Conservation (phyloP, 2,888 invertebrate species). For the Orthosia incerta region DNA sequence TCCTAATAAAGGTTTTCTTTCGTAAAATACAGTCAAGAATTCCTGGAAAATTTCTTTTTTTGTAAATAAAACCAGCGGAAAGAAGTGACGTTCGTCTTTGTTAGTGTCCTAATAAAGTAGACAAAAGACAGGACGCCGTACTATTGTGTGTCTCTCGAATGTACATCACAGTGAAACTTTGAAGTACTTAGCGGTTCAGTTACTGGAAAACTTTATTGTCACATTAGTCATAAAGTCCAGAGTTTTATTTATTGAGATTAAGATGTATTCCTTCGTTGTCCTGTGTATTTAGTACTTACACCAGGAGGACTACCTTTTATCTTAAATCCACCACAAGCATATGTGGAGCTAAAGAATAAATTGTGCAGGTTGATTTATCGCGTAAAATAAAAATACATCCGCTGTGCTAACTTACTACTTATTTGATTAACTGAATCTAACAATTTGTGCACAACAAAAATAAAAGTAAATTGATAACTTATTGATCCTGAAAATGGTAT, state of each 20-base stretch:
- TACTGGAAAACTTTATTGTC: background rate
- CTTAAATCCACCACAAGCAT: no score
- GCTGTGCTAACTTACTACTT: no score
- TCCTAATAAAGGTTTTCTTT: slow-evolving; percentile 47
- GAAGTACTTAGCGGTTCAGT: slow-evolving; percentile 10
- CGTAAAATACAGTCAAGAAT: slow-evolving; percentile 34
- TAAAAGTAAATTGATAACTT: no score
- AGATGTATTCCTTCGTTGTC: no score
- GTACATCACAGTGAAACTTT: slow-evolving; percentile 26
- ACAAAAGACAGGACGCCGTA: slow-evolving; percentile 50
- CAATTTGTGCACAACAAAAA: no score
- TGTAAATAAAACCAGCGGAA: slow-evolving; percentile 54
- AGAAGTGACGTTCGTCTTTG: slow-evolving; percentile 57
- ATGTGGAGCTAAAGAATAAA: no score
- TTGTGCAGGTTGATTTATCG: no score
- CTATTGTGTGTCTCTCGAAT: slow-evolving; percentile 21
- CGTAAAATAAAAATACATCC: no score
- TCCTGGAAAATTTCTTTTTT: slow-evolving; percentile 50
- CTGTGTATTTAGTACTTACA: no score
- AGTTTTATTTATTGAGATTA: background rate
- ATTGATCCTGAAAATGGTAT: background rate
- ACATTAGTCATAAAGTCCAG: slow-evolving; percentile 1
- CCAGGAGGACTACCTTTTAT: no score
- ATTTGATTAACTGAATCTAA: no score
- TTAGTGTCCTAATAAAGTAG: slow-evolving; percentile 50